Conservation (phyloP, 2,888 invertebrate genomes). For the Tetragonisca angustula region DNA sequence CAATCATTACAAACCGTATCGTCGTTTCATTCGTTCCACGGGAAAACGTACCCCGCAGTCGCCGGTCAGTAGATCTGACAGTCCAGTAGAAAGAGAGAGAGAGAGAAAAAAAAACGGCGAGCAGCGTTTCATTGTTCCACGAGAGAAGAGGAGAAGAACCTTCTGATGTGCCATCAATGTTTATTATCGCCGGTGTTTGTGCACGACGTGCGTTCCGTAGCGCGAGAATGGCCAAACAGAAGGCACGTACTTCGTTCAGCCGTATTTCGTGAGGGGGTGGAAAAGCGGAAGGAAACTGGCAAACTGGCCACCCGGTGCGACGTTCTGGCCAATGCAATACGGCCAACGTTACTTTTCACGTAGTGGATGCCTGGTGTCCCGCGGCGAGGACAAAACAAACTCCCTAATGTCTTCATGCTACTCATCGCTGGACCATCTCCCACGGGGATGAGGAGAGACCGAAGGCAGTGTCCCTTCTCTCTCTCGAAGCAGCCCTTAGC, state of each 20-base stretch:
- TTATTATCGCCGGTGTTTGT: conserved; percentile 75
- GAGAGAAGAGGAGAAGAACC: neutral
- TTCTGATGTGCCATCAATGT: conserved; percentile 74
- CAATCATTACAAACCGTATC: conserved; percentile 30
- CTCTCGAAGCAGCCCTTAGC: neutral
- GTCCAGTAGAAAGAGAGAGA: conserved; percentile 6
- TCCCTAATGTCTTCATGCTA: conserved; percentile 81
- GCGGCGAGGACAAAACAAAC: conserved; percentile 78
- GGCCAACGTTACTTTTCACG: conserved; percentile 66
- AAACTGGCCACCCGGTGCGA: conserved; percentile 38
- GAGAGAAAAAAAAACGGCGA: conserved; percentile 6
- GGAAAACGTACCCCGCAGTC: conserved; percentile 1
- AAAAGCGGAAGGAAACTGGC: conserved; percentile 54
- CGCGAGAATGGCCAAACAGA: conserved; percentile 60
- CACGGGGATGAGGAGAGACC: conserved; percentile 20
- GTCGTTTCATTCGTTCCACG: conserved; percentile 56
- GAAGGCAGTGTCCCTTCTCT: too few relatives aligned
- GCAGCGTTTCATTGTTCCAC: conserved; percentile 19
- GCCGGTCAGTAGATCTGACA: neutral
- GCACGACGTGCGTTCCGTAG: conserved; percentile 50
- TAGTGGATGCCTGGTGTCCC: conserved; percentile 53
- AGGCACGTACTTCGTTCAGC: conserved; percentile 44
- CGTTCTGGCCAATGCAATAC: conserved; percentile 61
- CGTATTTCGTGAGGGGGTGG: conserved; percentile 45
- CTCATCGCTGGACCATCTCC: conserved; percentile 58